A percentile compares a stretch with the other conserved stretches of the same genome.
Conservation (phyloP, 2,113 vertebrate species). For the Eretmochelys imbricata region DNA sequence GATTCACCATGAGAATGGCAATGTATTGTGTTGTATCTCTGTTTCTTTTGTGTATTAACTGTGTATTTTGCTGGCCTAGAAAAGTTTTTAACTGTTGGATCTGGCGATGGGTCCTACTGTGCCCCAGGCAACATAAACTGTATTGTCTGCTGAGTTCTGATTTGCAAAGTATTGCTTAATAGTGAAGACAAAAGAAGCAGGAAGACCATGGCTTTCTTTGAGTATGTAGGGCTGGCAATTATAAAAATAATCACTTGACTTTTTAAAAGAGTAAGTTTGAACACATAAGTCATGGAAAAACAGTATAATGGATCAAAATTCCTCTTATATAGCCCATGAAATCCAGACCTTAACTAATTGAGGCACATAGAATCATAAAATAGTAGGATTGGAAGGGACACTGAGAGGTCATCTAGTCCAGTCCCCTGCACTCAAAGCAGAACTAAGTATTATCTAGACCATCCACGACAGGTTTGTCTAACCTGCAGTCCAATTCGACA, state of each 20-base stretch:
- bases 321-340: accelerated
- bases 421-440: no score
- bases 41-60: background rate
- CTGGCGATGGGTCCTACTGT: background rate
- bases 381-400: no score
- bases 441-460: no score
- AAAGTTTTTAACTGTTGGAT: background rate
- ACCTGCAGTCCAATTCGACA: no score
- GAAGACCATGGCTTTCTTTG: background rate
- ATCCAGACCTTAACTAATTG: background rate
- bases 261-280: background rate
- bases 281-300: background rate
- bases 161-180: background rate
- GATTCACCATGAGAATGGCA: background rate
- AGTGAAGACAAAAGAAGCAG: background rate
- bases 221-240: background rate
- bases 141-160: slow-evolving; percentile 19
- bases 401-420: no score
- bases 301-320: accelerated
- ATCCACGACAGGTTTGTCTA: no score
- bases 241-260: background rate
- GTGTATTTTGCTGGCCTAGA: background rate
- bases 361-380: background rate
- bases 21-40: background rate
- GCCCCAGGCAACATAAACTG: background rate